Percentiles rank a stretch among this genome's conserved stretches.
Evolutionary conservation across 2,113 vertebrate genomes (phyloP).

Genomic region (Spheniscus mendiculus): DNA sequence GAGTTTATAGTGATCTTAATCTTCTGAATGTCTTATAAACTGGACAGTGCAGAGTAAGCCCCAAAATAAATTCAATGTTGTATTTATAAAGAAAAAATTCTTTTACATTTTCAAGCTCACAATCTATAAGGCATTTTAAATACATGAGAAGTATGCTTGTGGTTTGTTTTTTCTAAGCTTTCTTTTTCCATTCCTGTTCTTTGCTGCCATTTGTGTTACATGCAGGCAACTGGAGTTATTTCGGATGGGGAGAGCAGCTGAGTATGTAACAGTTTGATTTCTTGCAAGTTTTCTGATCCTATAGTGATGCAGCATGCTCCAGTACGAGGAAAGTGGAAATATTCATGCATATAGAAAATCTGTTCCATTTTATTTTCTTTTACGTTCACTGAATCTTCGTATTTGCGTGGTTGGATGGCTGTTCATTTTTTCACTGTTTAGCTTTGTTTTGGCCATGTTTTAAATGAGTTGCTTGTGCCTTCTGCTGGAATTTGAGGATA

Average conservation of each 20-base stretch:
- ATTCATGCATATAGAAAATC: constrained; percentile 70
- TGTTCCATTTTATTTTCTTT: neutral
- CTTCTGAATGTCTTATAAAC: neutral
- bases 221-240: constrained; percentile 96
- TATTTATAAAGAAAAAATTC: neutral
- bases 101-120: neutral
- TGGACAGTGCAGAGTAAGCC: neutral
- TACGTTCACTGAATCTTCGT: neutral
- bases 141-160: constrained; percentile 24
- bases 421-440: neutral
- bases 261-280: constrained; percentile 89
- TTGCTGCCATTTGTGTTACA: constrained; percentile 81
- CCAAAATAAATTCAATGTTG: neutral
- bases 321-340: constrained; percentile 31
- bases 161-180: constrained; percentile 63
- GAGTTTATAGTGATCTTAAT: neutral
- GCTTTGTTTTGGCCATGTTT: neutral
- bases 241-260: constrained; percentile 93
- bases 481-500: neutral
- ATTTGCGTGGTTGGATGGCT: neutral
- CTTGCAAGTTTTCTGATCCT: constrained; percentile 50
- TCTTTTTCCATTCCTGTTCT: constrained; percentile 71
- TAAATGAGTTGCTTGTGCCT: neutral
- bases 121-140: neutral
- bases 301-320: constrained; percentile 70